A percentile compares a stretch with the other conserved stretches of the same genome.
Evolutionary conservation across 2,888 invertebrate genomes (phyloP).

Genomic region (Ceramica pisi): DNA sequence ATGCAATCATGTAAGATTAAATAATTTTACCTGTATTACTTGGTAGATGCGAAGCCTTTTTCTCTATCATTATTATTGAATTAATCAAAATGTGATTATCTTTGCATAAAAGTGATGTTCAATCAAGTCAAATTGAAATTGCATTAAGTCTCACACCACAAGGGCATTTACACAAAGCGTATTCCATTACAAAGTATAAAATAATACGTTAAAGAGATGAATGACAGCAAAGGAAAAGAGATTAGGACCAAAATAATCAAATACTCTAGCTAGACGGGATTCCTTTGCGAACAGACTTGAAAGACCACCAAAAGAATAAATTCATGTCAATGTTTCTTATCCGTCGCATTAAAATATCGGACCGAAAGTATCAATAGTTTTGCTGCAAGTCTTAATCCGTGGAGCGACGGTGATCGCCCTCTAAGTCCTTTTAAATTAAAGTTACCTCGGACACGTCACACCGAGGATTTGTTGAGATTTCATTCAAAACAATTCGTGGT

Average conservation of each 20-base stretch:
- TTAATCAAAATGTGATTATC: neutral
- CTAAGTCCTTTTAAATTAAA: constrained; percentile 77
- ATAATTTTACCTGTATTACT: neutral
- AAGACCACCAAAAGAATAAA: constrained; percentile 31
- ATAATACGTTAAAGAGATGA: constrained; percentile 19
- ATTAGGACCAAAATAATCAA: constrained; percentile 46
- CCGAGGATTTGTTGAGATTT: constrained; percentile 62
- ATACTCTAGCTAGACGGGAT: constrained; percentile 31
- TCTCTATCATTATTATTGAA: neutral
- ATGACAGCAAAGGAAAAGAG: constrained; percentile 27
- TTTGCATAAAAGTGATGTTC: neutral
- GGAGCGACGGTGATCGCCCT: constrained; percentile 61
- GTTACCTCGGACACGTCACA: constrained; percentile 57
- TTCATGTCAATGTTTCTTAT: constrained; percentile 19
- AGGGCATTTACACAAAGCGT: neutral
- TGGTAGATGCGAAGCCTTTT: neutral
- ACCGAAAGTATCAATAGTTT: constrained; percentile 50
- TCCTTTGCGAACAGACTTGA: constrained; percentile 8
- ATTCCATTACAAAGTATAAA: constrained; percentile 49
- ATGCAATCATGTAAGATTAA: neutral
- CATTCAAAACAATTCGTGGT: constrained; percentile 39
- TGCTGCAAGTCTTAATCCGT: constrained; percentile 64
- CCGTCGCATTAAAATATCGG: constrained; percentile 43
- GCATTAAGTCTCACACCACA: neutral
- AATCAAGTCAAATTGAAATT: constrained; percentile 17